phyloP scores from a whole-genome alignment of 2,113 vertebrate genomes.

The Centrocercus urophasianus region DNA sequence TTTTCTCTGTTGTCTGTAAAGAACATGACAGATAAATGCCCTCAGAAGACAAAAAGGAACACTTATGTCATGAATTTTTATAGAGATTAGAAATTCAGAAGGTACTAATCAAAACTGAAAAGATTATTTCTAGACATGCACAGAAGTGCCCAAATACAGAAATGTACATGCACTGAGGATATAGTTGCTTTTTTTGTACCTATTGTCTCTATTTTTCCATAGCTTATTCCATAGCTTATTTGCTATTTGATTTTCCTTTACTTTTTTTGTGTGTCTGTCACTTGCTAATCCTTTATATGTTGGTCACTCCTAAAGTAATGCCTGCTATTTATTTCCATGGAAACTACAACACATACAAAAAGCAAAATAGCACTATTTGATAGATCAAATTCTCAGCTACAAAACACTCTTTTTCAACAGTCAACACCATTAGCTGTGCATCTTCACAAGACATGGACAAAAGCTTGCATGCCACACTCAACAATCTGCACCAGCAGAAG shows the following conservation, averaged over 20 bases:
- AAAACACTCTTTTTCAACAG: too few relatives aligned
- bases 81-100: neutral
- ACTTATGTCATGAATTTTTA: neutral
- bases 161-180: rapidly evolving
- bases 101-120: neutral
- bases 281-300: neutral
- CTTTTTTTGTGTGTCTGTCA: neutral
- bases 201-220: neutral
- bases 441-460: too few relatives aligned
- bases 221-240: neutral
- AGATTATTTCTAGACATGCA: neutral
- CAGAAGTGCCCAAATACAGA: neutral
- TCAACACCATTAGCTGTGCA: too few relatives aligned
- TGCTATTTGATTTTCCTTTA: neutral
- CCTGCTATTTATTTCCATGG: too few relatives aligned
- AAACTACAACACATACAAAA: too few relatives aligned
- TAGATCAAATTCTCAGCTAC: too few relatives aligned
- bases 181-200: neutral
- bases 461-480: too few relatives aligned
- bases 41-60: neutral
- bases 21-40: neutral
- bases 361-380: too few relatives aligned
- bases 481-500: too few relatives aligned
- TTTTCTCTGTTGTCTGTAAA: neutral
- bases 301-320: neutral